phyloP scores from a whole-genome alignment of 2,113 vertebrate species.

The Mystacornis crossleyi region DNA sequence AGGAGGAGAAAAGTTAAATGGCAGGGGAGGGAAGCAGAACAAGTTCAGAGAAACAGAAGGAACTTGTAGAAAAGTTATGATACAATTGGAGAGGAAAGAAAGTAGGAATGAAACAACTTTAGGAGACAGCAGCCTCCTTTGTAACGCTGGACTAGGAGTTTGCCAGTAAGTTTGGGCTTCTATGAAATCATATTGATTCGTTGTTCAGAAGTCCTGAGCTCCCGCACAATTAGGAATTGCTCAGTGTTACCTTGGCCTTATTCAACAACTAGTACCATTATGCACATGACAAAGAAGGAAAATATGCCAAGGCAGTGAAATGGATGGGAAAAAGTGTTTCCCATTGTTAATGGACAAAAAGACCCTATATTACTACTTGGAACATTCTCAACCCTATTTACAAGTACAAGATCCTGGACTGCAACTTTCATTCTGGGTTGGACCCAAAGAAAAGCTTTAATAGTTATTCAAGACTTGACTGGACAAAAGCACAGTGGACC shows the following conservation, averaged over 20 bases:
- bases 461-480: neutral
- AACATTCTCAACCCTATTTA: neutral
- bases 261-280: neutral
- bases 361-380: neutral
- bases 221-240: neutral
- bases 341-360: neutral
- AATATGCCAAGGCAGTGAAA: neutral
- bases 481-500: neutral
- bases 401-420: neutral
- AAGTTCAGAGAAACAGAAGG: too few species aligned
- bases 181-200: too few species aligned
- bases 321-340: neutral
- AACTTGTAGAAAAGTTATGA: too few species aligned
- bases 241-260: neutral
- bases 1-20: too few species aligned
- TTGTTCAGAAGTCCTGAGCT: too few species aligned
- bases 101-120: too few species aligned
- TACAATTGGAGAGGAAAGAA: too few species aligned
- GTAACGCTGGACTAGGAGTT: too few species aligned
- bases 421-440: rapidly evolving
- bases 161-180: too few species aligned
- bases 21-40: too few species aligned
- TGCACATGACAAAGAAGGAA: neutral
- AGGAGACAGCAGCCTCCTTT: too few species aligned
- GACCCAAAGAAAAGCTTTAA: neutral